Evolutionary conservation across 2,797 vertebrate genomes (phyloP).

Genomic region (Coccyzus lansbergi): DNA sequence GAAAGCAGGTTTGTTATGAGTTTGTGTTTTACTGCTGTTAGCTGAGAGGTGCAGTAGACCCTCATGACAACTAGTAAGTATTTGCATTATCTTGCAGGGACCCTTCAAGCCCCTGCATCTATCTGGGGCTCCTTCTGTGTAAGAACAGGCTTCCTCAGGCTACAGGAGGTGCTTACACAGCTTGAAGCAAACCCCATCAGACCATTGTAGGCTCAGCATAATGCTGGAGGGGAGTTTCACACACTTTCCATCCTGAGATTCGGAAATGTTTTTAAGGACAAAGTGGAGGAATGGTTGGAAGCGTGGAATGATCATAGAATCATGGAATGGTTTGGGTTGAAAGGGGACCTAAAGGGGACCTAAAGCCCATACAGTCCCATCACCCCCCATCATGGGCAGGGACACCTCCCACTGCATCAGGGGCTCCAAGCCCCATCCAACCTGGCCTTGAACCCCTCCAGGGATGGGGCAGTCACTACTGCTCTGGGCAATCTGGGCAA

Average conservation of each 20-base stretch:
- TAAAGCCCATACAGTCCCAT: no score
- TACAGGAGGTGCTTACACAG: background rate
- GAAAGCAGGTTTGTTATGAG: background rate
- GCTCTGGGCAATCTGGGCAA: no score
- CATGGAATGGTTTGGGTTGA: no score
- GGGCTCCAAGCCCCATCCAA: no score
- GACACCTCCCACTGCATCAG: no score
- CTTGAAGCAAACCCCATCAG: background rate
- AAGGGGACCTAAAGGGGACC: no score
- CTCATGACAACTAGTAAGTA: background rate
- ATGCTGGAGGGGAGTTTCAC: background rate
- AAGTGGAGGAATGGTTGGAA: background rate
- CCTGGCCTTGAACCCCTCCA: no score
- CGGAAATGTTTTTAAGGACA: background rate
- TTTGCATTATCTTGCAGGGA: background rate
- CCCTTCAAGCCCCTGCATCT: background rate
- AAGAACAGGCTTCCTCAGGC: background rate
- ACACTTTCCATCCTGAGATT: fast-evolving
- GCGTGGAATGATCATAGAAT: no score
- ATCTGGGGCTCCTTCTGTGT: background rate
- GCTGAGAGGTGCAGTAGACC: background rate
- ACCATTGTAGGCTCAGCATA: fast-evolving
- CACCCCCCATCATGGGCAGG: no score
- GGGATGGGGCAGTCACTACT: no score
- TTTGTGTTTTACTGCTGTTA: background rate